Evolutionary conservation across 2,113 vertebrate genomes (phyloP).

Genomic region (Actenoides lindsayi): DNA sequence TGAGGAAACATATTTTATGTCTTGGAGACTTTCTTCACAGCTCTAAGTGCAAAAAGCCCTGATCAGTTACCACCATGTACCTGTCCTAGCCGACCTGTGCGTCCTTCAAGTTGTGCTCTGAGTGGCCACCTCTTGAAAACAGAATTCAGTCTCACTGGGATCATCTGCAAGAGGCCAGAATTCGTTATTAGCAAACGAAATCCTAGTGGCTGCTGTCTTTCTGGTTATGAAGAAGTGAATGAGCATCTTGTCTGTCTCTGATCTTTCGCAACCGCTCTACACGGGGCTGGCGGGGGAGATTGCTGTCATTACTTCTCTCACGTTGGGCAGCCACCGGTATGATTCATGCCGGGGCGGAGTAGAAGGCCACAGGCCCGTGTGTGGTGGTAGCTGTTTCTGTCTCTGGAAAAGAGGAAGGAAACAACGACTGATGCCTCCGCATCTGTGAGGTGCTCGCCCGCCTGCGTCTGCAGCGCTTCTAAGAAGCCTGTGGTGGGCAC

Average conservation of each 20-base stretch:
- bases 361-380: background rate
- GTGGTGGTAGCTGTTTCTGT: background rate
- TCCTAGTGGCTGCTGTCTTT: background rate
- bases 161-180: background rate
- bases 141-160: background rate
- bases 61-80: background rate
- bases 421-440: background rate
- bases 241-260: background rate
- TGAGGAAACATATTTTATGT: background rate
- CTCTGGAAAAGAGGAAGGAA: slow-evolving; percentile 73
- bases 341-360: background rate
- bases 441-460: background rate
- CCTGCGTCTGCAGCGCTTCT: background rate
- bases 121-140: background rate
- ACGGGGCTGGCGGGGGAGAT: background rate
- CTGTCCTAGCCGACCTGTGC: background rate
- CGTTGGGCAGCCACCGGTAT: background rate
- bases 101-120: background rate
- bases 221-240: background rate
- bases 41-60: background rate
- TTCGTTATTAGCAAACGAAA: background rate
- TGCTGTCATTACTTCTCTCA: background rate
- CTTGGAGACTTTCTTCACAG: background rate
- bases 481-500: background rate
- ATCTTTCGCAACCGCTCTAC: background rate